Conservation (phyloP, 2,113 vertebrate genomes). For the Thymallus thymallus region DNA sequence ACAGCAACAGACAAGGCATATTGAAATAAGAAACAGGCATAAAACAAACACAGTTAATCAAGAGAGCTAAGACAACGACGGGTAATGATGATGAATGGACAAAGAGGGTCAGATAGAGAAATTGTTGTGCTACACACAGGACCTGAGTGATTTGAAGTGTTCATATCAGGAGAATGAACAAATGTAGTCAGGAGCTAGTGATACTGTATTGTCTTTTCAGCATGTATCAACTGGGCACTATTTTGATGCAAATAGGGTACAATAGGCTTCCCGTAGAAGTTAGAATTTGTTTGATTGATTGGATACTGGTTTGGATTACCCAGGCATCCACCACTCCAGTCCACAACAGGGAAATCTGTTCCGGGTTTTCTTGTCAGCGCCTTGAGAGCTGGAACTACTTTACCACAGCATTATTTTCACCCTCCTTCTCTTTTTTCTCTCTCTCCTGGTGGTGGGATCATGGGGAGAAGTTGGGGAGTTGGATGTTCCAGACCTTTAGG, state of each 20-base stretch:
- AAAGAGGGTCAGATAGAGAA: no score
- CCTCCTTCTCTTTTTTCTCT: slow-evolving; percentile 49
- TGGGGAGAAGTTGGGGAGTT: slow-evolving; percentile 68
- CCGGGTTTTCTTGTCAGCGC: slow-evolving; percentile 61
- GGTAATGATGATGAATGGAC: no score
- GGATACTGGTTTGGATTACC: slow-evolving; percentile 53
- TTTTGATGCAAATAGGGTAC: no score
- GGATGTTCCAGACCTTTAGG: slow-evolving; percentile 50
- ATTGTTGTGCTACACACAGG: no score
- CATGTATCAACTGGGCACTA: neutral
- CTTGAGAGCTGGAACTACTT: slow-evolving; percentile 72
- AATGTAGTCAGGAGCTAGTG: no score
- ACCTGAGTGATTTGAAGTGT: no score
- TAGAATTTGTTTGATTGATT: slow-evolving; percentile 22
- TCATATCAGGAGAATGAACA: no score
- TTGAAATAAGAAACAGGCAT: no score
- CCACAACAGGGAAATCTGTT: slow-evolving; percentile 33
- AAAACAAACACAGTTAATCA: no score
- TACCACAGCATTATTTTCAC: slow-evolving; percentile 75
- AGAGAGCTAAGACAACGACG: no score
- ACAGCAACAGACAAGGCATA: no score
- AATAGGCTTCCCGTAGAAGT: no score
- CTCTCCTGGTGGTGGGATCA: slow-evolving; percentile 63
- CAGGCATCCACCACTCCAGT: slow-evolving; percentile 32
- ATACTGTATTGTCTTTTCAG: neutral